Evolutionary conservation across 2,113 vertebrate species (phyloP).

Genomic region (Scatophagus argus): DNA sequence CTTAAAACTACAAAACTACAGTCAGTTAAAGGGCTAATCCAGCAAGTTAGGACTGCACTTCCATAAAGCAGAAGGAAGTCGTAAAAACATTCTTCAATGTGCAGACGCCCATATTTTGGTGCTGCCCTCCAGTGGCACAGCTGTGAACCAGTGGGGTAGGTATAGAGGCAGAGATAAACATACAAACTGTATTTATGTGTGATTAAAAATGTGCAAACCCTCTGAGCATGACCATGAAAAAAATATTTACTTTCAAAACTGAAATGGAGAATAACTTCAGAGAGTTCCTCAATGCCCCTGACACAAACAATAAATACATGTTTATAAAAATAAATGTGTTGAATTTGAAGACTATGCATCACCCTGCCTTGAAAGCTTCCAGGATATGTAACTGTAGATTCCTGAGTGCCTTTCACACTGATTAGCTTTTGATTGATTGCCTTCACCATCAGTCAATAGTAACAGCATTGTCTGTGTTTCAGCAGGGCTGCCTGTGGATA

Average conservation of each 20-base stretch:
- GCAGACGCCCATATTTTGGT: neutral
- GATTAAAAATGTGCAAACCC: neutral
- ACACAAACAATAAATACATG: too few relatives aligned
- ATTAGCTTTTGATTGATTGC: constrained; percentile 52
- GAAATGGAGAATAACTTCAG: neutral
- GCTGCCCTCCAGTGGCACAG: neutral
- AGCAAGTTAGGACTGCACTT: neutral
- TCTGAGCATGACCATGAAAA: neutral
- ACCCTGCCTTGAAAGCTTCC: neutral
- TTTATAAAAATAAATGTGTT: neutral
- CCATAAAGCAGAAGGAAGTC: too few relatives aligned
- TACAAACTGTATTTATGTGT: neutral
- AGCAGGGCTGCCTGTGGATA: constrained; percentile 3
- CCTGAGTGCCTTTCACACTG: neutral
- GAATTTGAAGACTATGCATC: neutral
- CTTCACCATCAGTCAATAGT: constrained; percentile 13
- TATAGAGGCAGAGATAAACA: neutral
- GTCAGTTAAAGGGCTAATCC: too few relatives aligned
- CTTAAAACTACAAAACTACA: neutral
- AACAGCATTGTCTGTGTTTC: constrained; percentile 43
- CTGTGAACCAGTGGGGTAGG: neutral
- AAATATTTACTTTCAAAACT: neutral
- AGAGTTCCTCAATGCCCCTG: too few relatives aligned
- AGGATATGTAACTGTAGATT: neutral
- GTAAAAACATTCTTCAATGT: neutral